Conservation (phyloP, 2,888 invertebrate species). For the Anticlea derivata region DNA sequence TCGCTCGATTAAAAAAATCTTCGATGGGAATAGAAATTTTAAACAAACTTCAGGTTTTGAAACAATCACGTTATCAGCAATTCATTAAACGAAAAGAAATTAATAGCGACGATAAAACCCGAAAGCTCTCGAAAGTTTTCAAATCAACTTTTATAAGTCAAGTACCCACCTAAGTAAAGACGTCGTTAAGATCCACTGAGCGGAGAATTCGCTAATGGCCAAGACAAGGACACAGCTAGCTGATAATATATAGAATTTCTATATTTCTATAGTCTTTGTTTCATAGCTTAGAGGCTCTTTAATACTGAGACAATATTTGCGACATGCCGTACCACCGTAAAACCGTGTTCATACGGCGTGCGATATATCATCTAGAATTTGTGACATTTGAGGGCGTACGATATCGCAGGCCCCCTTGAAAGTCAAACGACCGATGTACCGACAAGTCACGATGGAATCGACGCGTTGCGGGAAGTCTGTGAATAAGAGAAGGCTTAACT, state of each 20-base stretch:
- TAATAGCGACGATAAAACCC: conserved; percentile 31
- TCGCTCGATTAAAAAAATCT: too few species aligned
- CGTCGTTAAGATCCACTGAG: conserved; percentile 35
- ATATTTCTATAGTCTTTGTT: not conserved
- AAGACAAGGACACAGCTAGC: conserved; percentile 38
- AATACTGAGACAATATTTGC: not conserved
- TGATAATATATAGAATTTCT: conserved; percentile 42
- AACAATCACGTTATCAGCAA: conserved; percentile 18
- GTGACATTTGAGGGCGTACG: too few species aligned
- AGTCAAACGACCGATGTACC: too few species aligned
- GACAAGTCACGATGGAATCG: too few species aligned
- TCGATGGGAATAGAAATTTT: not conserved
- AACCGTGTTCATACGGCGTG: too few species aligned
- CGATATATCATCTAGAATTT: too few species aligned
- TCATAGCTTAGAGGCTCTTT: conserved; percentile 34
- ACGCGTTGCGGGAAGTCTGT: too few species aligned
- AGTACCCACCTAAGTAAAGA: conserved; percentile 40
- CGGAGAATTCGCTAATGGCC: conserved; percentile 41
- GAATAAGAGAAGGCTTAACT: too few species aligned
- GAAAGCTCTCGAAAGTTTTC: conserved; percentile 35
- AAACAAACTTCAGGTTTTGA: not conserved
- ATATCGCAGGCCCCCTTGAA: too few species aligned
- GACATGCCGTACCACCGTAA: too few species aligned
- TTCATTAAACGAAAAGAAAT: conserved; percentile 29
- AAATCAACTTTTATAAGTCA: conserved; percentile 40